These are phyloP conservation scores for Ceramica pisi DNA, from an alignment of 2,888 invertebrate species.

Conservation along the genomic window DNA sequence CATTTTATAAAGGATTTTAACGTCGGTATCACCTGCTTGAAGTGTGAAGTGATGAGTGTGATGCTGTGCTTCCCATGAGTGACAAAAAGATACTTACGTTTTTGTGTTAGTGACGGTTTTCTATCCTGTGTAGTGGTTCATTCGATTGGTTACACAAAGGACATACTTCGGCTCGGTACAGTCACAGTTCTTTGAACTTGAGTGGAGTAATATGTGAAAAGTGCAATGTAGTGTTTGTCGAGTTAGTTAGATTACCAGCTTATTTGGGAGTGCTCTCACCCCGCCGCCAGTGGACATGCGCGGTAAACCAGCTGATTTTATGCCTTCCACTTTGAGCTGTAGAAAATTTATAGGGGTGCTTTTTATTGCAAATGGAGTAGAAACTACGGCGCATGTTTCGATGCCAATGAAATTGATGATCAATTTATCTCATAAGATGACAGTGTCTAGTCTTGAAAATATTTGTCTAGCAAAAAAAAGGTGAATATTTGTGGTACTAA, in stretches of 20 bases:
- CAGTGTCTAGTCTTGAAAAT: constrained; percentile 2
- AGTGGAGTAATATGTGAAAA: constrained; percentile 52
- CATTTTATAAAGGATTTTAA: constrained; percentile 55
- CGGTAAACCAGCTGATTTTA: constrained; percentile 60
- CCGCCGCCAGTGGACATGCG: constrained; percentile 58
- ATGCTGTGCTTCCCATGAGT: constrained; percentile 25
- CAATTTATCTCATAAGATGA: neutral
- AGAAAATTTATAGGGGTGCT: constrained; percentile 28
- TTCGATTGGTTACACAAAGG: constrained; percentile 40
- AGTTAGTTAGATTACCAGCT: constrained; percentile 51
- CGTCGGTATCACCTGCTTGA: constrained; percentile 49
- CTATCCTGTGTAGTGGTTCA: constrained; percentile 26
- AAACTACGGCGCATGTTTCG: neutral
- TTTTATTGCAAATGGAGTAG: constrained; percentile 35
- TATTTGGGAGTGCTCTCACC: constrained; percentile 46
- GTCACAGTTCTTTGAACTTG: constrained; percentile 48
- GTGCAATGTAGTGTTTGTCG: constrained; percentile 56
- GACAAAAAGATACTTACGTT: constrained; percentile 44
- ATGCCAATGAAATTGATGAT: constrained; percentile 11
- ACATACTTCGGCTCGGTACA: constrained; percentile 24
- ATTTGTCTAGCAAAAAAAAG: neutral
- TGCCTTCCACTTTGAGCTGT: constrained; percentile 48
- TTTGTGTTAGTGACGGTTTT: constrained; percentile 46
- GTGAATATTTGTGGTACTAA: neutral
- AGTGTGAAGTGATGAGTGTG: constrained; percentile 32